Base-by-base conservation (phyloP, 2,888 invertebrate species). In the Melanotus villosus region DNA sequence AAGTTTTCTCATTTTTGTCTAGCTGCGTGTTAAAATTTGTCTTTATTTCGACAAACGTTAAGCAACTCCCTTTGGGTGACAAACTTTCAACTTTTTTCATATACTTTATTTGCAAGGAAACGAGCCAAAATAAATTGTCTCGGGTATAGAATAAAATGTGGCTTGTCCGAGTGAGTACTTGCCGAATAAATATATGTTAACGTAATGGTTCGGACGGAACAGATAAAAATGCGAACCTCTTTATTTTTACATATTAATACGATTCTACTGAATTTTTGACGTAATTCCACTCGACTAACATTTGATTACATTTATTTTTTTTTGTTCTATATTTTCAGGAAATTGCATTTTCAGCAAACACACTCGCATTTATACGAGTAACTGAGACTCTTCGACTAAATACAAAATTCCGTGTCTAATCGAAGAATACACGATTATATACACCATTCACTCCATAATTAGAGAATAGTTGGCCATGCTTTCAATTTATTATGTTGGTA, bases 1-100 rank as follows among this genome's bases (percentile, higher is more conserved):
- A 41, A 38, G 36, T 38, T 52, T 63, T 52, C 45, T 58, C 47
- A 52, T 50, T 52, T 32, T 63, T 58, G 60, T 60, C 60, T 60
- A 50, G 32, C 50, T 18, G 12, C 38, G 3, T 4, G 16, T 58
- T 58, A 9, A 16, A 60, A 43, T 30, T 45, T 32, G 23, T 21
- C 43, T 60, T 45, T 19, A 45, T 60, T 60, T 60, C 59, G 32
- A 45, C 59, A 60, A 18, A 32, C 50, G 50, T 54, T 50, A 50
- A 30, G 10, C 9, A 16, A 23, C 12, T 14, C 26, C 26, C 43
- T 19, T 43, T 43, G 43, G 43, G 43, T 19, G 43, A 43, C 43
- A 19, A 43, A 43, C 43, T 43, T 43, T 19, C 10, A 43, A 19
- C 43, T 16, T 19, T 19, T 43, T 43, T 41, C 19, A 1, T 19